Evolutionary conservation across 2,113 vertebrate genomes (phyloP).

Genomic region (Epinephelus fuscoguttatus): DNA sequence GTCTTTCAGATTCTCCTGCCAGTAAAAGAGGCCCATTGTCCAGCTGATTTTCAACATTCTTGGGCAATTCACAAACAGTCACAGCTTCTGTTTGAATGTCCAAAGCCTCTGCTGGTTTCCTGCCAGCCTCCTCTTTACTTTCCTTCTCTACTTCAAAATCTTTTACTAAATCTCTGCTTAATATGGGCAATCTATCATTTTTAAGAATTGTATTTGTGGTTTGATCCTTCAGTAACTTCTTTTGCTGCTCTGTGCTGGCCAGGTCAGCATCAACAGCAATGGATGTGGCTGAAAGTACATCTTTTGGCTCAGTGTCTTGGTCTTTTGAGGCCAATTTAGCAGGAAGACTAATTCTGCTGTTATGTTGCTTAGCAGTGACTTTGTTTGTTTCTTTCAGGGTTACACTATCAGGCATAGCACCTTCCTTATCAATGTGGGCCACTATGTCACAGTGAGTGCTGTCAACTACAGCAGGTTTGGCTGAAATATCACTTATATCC

Average conservation of each 20-base stretch:
- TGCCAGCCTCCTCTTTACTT: constrained; percentile 49
- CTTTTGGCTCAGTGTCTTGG: constrained; percentile 13
- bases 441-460: constrained; percentile 14
- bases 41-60: constrained; percentile 65
- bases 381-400: constrained; percentile 15
- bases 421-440: constrained; percentile 16
- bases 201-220: constrained; percentile 20
- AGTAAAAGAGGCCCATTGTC: constrained; percentile 72
- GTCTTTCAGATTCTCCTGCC: constrained; percentile 36
- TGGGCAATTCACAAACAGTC: constrained; percentile 58
- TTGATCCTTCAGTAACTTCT: constrained; percentile 23
- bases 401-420: neutral
- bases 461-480: constrained; percentile 48
- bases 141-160: constrained; percentile 29
- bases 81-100: constrained; percentile 48
- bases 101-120: constrained; percentile 44
- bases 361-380: constrained; percentile 18
- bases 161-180: constrained; percentile 11
- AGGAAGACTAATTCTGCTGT: neutral
- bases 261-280: neutral
- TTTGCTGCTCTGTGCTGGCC: neutral
- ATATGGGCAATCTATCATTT: constrained; percentile 1
- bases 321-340: constrained; percentile 30
- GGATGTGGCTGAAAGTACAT: neutral
- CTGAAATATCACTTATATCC: constrained; percentile 49